Conservation (phyloP, 2,113 vertebrate genomes). For the Rhea americana region DNA sequence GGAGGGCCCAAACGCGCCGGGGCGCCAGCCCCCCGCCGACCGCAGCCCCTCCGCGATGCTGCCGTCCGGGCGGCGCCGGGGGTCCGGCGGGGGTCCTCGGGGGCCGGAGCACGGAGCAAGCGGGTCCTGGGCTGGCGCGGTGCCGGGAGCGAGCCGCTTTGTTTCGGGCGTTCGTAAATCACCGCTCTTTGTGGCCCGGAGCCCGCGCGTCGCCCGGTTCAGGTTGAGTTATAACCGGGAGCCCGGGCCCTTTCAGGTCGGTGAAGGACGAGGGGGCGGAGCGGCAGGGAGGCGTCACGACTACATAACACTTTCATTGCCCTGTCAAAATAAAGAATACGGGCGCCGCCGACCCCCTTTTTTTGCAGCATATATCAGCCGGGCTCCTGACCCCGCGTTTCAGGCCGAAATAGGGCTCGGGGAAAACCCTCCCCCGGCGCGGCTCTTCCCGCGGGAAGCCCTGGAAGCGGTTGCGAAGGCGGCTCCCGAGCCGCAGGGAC, state of each 20-base stretch:
- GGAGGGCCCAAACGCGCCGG: too few species aligned
- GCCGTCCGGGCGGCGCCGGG: too few species aligned
- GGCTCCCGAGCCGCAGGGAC: neutral
- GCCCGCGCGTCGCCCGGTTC: neutral
- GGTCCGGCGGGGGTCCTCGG: too few species aligned
- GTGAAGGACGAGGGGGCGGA: constrained; percentile 43
- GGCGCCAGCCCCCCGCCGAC: too few species aligned
- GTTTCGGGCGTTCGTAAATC: neutral
- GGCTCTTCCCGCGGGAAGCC: too few species aligned
- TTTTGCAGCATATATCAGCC: constrained; percentile 21
- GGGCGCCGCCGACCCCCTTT: neutral
- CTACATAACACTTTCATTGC: constrained; percentile 61
- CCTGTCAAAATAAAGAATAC: constrained; percentile 60
- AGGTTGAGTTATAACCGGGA: constrained; percentile 42
- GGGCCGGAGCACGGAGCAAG: too few species aligned
- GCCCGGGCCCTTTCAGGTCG: constrained; percentile 48
- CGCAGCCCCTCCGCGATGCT: too few species aligned
- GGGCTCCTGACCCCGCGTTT: neutral
- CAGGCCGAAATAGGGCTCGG: neutral
- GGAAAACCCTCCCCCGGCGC: neutral
- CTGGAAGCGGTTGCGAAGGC: neutral
- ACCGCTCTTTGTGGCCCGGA: constrained; percentile 22
- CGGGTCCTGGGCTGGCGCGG: too few species aligned
- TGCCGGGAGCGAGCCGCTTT: neutral
- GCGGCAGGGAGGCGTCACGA: constrained; percentile 42